phyloP scores from a whole-genome alignment of 2,113 vertebrate species.

The Orthochromis malagaraziensis region DNA sequence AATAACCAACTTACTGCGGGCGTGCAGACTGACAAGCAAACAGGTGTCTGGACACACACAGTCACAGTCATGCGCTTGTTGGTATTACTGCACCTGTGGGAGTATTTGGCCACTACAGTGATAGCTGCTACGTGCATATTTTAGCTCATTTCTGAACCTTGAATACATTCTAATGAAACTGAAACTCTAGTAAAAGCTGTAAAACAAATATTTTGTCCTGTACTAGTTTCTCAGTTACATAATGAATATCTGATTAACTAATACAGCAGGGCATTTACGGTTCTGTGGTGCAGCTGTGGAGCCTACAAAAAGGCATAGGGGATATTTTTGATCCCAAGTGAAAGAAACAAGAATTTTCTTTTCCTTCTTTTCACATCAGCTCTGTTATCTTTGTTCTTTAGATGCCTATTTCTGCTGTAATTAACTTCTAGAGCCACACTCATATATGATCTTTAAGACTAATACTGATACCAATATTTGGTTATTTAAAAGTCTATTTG shows the following conservation, averaged over 20 bases:
- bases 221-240: neutral
- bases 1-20: neutral
- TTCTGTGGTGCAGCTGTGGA: neutral
- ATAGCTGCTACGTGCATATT: neutral
- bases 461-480: neutral
- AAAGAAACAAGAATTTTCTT: neutral
- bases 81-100: neutral
- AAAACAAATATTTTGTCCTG: neutral
- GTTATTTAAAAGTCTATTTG: neutral
- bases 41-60: neutral
- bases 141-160: neutral
- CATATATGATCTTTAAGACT: neutral
- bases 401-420: neutral
- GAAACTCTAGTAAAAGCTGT: neutral
- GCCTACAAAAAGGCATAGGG: neutral
- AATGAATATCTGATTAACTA: neutral
- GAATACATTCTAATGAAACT: neutral
- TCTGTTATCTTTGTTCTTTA: neutral
- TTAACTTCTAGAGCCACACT: neutral
- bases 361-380: neutral
- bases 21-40: neutral
- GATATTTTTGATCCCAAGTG: neutral
- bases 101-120: neutral
- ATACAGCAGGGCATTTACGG: neutral
- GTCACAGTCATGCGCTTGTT: neutral